phyloP scores from a whole-genome alignment of 2,888 invertebrate genomes.

The Gandaritis pyraliata region DNA sequence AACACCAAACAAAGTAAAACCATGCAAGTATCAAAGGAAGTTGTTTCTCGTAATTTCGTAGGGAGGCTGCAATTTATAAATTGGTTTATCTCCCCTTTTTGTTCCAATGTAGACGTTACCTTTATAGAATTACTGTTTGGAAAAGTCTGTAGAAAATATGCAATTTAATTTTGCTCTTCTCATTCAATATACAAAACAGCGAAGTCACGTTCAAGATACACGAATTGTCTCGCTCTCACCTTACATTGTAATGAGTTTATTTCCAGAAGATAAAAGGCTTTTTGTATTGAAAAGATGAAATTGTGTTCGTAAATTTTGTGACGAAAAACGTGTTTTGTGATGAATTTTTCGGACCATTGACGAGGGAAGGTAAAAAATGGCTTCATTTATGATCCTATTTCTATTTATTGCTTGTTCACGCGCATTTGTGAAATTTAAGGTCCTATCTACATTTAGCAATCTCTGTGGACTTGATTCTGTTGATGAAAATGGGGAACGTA shows the following conservation, averaged over 20 bases:
- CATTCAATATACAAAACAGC: constrained; percentile 32
- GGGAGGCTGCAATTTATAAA: constrained; percentile 43
- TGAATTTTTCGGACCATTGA: constrained; percentile 31
- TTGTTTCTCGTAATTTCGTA: constrained; percentile 45
- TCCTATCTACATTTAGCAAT: neutral
- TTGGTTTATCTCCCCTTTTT: constrained; percentile 39
- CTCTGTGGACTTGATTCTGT: neutral
- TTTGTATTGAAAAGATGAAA: constrained; percentile 49
- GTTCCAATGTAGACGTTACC: constrained; percentile 32
- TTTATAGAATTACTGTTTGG: constrained; percentile 36
- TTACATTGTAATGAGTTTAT: constrained; percentile 57
- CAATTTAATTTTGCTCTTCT: constrained; percentile 39
- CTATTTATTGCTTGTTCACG: constrained; percentile 27
- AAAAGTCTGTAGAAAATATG: constrained; percentile 34
- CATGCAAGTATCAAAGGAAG: constrained; percentile 39
- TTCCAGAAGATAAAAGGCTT: constrained; percentile 52
- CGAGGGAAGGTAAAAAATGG: constrained; percentile 30
- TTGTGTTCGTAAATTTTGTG: constrained; percentile 26
- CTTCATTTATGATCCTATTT: constrained; percentile 36
- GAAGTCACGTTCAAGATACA: constrained; percentile 30
- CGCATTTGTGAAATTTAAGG: neutral
- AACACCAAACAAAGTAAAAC: constrained; percentile 6
- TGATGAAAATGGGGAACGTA: neutral
- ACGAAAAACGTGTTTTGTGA: constrained; percentile 25
- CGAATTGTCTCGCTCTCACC: constrained; percentile 44